Evolutionary conservation across 1,140 invertebrate species (phyloP), one percentile per base, ranked within the genome.

Genomic region (Drosophila kohkoa): DNA sequence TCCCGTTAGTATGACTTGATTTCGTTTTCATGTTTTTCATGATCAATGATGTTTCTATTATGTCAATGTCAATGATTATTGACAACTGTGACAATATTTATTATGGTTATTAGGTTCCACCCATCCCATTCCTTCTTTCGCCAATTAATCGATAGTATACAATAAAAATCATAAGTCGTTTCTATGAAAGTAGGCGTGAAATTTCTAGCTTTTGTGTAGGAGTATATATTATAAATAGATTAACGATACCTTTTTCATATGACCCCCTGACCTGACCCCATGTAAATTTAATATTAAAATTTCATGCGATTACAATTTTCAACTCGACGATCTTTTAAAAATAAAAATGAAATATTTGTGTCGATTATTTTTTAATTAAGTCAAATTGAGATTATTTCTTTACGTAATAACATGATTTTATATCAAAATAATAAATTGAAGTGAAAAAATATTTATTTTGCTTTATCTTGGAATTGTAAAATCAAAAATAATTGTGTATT

Each of bases 101-200:
- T 38, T 43, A 4, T 43, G 41, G 1, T 15, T 15, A 15, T 13
- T 43, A 13, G 41, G n/a, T 43, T 13, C 41, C 41, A n/a, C 41
- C 13, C 11, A n/a, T 13, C 41, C 41, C n/a, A 43, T 13, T 13
- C n/a, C 41, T 10, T 10, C 41, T 13, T 43, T 43, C n/a, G 41
- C 7, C 11, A 43, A 43, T 38, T 38, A 38, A 38, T 38, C 35
- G 7, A 13, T 13, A 43, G 41, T 41, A 11, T 41, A 41, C 5
- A 32, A 5, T 32, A 32, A 32, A 32, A 41, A 11, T 41, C 3
- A 41, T 11, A 32, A 41, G 11, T 41, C 3, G 10, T 11, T 11
- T 41, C 38, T 41, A 41, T 10, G 38, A 41, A 41, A 41, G 38
- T 43, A 43, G 41, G 41, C n/a, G 41, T n/a, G n/a, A 43, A 43